Conservation (phyloP, 1,140 invertebrate genomes). For the Stegodyphus dumicola region DNA sequence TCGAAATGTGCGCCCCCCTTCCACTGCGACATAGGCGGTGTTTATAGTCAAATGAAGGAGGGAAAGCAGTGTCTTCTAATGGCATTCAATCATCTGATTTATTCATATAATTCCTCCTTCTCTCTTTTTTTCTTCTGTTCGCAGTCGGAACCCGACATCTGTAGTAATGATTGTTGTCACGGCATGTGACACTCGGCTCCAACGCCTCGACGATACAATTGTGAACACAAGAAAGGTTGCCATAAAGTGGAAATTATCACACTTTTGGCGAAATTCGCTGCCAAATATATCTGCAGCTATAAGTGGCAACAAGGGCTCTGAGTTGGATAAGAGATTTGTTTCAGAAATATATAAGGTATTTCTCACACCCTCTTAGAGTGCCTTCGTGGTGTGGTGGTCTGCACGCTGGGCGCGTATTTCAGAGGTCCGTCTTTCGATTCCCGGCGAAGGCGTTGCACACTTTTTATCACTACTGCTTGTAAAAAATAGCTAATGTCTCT, state of each 20-base stretch:
- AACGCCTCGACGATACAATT: neutral
- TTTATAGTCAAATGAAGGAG: neutral
- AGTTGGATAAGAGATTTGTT: too few species aligned
- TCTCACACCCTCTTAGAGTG: too few species aligned
- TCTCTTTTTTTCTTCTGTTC: conserved; percentile 13
- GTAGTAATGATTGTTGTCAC: conserved; percentile 50
- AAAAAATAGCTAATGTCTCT: too few species aligned
- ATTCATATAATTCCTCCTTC: conserved; percentile 39
- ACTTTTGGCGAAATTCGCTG: neutral
- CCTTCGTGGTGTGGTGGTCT: too few species aligned
- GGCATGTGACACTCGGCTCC: conserved; percentile 29
- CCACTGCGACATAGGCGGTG: too few species aligned
- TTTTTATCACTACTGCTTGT: too few species aligned
- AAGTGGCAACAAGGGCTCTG: too few species aligned
- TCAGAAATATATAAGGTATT: too few species aligned
- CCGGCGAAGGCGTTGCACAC: too few species aligned
- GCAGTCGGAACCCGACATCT: conserved; percentile 16
- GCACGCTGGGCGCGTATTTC: too few species aligned
- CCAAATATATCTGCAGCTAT: too few species aligned
- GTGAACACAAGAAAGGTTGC: neutral
- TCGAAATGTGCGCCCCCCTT: neutral
- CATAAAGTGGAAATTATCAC: neutral
- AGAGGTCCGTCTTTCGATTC: too few species aligned
- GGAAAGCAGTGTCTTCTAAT: conserved; percentile 19
- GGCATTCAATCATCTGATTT: conserved; percentile 58